A percentile compares a stretch with the other conserved stretches of the same genome.
These are phyloP conservation scores for Teleiodes luculella DNA, from an alignment of 2,888 invertebrate species.

Conservation along the genomic window DNA sequence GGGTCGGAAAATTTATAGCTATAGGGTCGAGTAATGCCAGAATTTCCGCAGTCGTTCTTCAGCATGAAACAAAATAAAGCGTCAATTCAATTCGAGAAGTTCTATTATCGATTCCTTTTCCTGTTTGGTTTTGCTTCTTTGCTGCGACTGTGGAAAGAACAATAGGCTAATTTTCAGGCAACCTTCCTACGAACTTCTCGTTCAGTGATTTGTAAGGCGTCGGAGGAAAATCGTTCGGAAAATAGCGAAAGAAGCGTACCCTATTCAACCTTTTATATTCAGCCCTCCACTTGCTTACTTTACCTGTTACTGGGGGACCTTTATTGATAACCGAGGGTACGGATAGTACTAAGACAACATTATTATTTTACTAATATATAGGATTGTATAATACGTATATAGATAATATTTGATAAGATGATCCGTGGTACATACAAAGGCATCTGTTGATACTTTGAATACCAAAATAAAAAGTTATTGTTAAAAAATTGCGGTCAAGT, in stretches of 20 bases:
- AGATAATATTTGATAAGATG: too few relatives aligned
- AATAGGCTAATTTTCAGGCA: conserved; percentile 1
- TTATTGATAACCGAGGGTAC: conserved; percentile 3
- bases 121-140: background rate
- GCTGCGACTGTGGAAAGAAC: background rate
- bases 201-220: conserved; percentile 13
- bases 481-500: conserved; percentile 8
- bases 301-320: conserved; percentile 6
- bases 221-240: conserved; percentile 22
- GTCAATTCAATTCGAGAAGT: background rate
- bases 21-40: conserved; percentile 32
- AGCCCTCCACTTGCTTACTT: conserved; percentile 1
- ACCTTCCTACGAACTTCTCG: background rate
- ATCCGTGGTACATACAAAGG: too few relatives aligned
- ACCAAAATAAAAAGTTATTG: background rate
- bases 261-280: conserved; percentile 16
- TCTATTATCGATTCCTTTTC: background rate
- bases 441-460: background rate
- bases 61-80: background rate
- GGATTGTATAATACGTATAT: too few relatives aligned
- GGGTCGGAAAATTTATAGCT: conserved; percentile 43
- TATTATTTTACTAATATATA: conserved; percentile 1
- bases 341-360: background rate
- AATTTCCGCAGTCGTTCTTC: conserved; percentile 25
- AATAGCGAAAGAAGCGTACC: conserved; percentile 16